Conservation (phyloP, 2,888 invertebrate genomes). For the Podabrus alpinus region DNA sequence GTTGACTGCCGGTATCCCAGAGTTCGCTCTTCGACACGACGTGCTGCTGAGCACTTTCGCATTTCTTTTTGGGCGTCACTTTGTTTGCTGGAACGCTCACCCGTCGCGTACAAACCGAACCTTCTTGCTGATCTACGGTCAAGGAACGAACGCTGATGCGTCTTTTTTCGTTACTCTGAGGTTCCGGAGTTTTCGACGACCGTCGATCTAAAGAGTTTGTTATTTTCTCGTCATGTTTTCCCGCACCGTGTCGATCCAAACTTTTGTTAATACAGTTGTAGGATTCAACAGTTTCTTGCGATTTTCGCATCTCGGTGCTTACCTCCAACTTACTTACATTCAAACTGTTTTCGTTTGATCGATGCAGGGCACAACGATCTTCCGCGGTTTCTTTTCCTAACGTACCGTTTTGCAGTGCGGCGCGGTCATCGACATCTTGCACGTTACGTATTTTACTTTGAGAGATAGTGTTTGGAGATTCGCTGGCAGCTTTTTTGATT, state of each 20-base stretch:
- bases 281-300: conserved; percentile 5
- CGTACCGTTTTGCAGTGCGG: conserved; percentile 37
- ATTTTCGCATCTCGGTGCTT: background rate
- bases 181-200: conserved; percentile 6
- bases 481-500: conserved; percentile 38
- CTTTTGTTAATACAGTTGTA: background rate
- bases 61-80: conserved; percentile 57
- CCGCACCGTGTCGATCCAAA: background rate
- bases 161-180: conserved; percentile 8
- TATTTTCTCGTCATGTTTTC: background rate
- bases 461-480: conserved; percentile 39
- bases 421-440: conserved; percentile 22
- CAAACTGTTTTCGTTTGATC: background rate
- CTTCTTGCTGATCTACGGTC: background rate
- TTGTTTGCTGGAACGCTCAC: conserved; percentile 47
- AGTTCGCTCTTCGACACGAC: conserved; percentile 55
- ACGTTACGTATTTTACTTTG: conserved; percentile 3
- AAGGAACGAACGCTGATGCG: conserved; percentile 13
- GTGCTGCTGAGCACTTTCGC: conserved; percentile 52
- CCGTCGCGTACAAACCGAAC: conserved; percentile 32
- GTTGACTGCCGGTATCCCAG: conserved; percentile 56
- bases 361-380: conserved; percentile 1
- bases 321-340: background rate
- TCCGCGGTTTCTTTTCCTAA: conserved; percentile 21
- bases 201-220: conserved; percentile 17